phyloP scores from a whole-genome alignment of 2,797 vertebrate genomes.

The Knipowitschia caucasica region DNA sequence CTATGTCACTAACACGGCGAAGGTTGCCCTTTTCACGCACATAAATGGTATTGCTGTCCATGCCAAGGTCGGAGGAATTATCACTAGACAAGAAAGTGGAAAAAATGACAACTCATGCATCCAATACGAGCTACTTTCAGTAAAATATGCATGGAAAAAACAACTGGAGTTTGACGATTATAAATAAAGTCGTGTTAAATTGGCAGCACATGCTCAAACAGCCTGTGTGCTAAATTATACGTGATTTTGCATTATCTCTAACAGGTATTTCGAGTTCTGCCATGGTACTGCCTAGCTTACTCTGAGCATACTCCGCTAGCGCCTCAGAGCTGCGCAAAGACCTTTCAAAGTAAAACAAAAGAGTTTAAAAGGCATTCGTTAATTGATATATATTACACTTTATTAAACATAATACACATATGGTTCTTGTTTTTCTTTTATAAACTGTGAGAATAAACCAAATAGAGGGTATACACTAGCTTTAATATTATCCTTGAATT shows the following conservation, averaged over 20 bases:
- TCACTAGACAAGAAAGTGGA: not conserved
- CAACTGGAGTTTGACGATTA: not conserved
- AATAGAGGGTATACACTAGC: not conserved
- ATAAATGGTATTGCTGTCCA: conserved; percentile 74
- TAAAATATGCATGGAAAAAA: not conserved
- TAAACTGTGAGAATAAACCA: not conserved
- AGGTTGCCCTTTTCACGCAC: conserved; percentile 86
- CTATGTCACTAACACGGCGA: conserved; percentile 70
- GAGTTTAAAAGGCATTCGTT: not conserved
- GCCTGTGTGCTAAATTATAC: not conserved
- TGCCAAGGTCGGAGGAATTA: conserved; percentile 17
- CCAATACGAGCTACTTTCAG: not conserved
- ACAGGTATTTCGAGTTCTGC: not conserved
- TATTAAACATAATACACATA: not conserved
- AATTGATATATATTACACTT: accelerated
- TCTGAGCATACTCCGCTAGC: not conserved
- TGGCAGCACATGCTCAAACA: not conserved
- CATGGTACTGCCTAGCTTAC: not conserved
- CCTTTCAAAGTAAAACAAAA: conserved; percentile 47
- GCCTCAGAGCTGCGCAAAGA: not conserved
- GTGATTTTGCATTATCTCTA: not conserved
- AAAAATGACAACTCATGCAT: conserved; percentile 2
- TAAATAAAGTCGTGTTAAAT: not conserved
- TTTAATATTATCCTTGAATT: not conserved
- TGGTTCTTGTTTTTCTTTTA: not conserved